Evolutionary conservation across 1,140 invertebrate species (phyloP), one percentile per base, ranked within the genome.

Genomic region (Geopemphigus sp.): DNA sequence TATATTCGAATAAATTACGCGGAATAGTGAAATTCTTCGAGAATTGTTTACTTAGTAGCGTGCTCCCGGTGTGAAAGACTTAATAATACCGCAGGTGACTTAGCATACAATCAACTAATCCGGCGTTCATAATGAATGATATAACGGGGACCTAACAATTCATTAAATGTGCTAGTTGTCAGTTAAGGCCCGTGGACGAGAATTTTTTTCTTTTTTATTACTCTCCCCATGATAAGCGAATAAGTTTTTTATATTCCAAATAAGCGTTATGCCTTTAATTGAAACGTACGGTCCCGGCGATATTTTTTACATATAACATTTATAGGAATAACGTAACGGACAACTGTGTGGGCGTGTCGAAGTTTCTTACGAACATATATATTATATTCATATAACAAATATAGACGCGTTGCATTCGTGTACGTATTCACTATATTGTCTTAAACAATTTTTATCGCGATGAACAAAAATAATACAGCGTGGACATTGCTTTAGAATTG

Each of bases 31-130:
- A 68, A 50, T 68, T 50, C 45, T 68, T 68, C 50, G 45, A 15
- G 39, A 68, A 68, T 68, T 68, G 66, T 68, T 68, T 68, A n/a
- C 66, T 68, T 11, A 14, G 47, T 50, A 26, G 39, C 64, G 32
- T 22, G 63, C 22, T 24, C 66, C 14, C 39, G 39, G n/a, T 50
- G 17, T 10, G 15, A 17, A 22, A 68, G 11, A 68, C 64, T 68
- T 68, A 45, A n/a, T 45, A 68, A 68, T 68, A 47, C 39, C 47
- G 1, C n/a, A n/a, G 39, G n/a, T 47, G 66, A 68, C 45, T 68
- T 68, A 39, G 22, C 39, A 22, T 50, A 39, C 66, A 68, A 68
- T 50, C 24, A 68, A 68, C 22, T 68, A 68, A 68, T 68, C 39
- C 45, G 66, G 47, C 50, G 66, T 68, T 68, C 66, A 26, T 68